Evolutionary conservation across 2,888 invertebrate species (phyloP), one percentile per base, ranked within the genome.

Genomic region (Nasonia oneida): DNA sequence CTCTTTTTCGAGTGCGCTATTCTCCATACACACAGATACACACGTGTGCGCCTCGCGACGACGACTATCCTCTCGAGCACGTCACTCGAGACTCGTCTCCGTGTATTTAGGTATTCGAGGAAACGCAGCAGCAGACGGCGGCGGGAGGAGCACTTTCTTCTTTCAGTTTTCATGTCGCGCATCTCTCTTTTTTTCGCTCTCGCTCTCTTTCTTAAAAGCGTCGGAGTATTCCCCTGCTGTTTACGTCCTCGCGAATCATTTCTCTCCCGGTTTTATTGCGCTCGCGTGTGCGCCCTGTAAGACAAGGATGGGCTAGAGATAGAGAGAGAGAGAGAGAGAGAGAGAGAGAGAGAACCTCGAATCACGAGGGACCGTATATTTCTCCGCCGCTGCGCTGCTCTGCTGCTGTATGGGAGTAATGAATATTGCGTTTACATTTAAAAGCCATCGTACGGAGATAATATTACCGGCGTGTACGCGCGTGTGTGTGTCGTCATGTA

Each of bases 191-290:
- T 12, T 47, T 18, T 61, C 23, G n/a, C 6, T n/a, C n/a, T 61
- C n/a, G 8, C 50, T 75, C 61, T 53, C 57, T 73, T 71, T 71
- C 61, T 83, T 71, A 71, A 77, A 83, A 77, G 83, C 64, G 42
- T 37, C 42, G 47, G 73, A 57, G 77, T 83, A 83, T 85, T 85
- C 85, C 85, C 81, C 47, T 37, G 81, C 77, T 81, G 81, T 81
- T 81, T 81, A 81, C 85, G 81, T 81, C 81, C 74, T 77, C 81
- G 85, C 73, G 81, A 85, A 85, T 85, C 85, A 81, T 81, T 73
- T 23, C 57, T 67, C 33, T 33, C 33, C 14, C 33, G 42, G 23
- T 76, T 75, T 73, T 76, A 71, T 76, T 70, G 50, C 84, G 33
- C 42, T 71, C 73, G 33, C 67, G 12, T 33, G 29, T 39, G 73